phyloP scores from a whole-genome alignment of 2,797 vertebrate genomes.

The Microhierax caerulescens region DNA sequence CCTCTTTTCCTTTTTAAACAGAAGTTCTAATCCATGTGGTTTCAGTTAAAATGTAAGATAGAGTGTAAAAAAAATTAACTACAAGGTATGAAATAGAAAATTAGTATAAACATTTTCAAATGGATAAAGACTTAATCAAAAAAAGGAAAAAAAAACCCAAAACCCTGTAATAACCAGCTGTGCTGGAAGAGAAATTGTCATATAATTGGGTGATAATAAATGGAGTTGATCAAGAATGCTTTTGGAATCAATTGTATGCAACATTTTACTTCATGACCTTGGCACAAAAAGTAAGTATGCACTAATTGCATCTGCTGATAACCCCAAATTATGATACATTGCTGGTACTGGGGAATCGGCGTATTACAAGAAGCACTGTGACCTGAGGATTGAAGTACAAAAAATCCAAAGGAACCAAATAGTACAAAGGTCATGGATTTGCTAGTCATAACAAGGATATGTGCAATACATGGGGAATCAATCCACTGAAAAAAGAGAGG shows the following conservation, averaged over 20 bases:
- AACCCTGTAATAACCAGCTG: neutral
- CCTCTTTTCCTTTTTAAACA: neutral
- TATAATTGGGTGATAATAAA: neutral
- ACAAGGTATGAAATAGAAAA: neutral
- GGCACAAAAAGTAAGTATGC: neutral
- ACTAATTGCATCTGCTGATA: neutral
- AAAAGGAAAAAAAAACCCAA: accelerated
- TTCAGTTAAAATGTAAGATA: neutral
- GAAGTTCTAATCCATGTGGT: neutral
- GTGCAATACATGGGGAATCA: neutral
- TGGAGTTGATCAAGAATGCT: neutral
- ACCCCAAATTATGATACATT: neutral
- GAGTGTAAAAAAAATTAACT: neutral
- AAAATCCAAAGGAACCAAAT: neutral
- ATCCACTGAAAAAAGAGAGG: neutral
- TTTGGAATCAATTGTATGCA: neutral
- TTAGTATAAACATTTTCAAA: neutral
- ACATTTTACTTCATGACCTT: neutral
- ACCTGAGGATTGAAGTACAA: neutral
- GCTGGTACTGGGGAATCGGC: neutral
- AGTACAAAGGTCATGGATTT: neutral
- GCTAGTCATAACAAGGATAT: neutral
- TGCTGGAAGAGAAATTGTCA: neutral
- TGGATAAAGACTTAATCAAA: neutral
- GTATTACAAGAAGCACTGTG: neutral